phyloP scores from a whole-genome alignment of 2,797 vertebrate species.

The Notolabrus celidotus region DNA sequence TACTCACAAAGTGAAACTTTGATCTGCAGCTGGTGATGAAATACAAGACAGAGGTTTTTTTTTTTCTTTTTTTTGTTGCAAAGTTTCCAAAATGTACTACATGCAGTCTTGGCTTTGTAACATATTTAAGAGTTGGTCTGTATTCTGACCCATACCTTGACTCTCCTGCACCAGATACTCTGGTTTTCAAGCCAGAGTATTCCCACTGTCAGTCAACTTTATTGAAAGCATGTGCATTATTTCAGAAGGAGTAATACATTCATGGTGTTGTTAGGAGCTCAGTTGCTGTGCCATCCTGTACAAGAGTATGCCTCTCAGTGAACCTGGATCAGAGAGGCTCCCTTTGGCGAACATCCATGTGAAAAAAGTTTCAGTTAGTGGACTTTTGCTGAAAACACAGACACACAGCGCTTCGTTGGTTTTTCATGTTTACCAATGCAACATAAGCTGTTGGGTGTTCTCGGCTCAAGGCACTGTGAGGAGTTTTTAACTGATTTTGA shows the following conservation, averaged over 20 bases:
- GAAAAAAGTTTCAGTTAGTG: constrained; percentile 24
- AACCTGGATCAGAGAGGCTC: not conserved
- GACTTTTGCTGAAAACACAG: too few species aligned
- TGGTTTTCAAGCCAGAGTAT: not conserved
- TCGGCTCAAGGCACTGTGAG: too few species aligned
- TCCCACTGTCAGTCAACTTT: constrained; percentile 25
- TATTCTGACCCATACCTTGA: not conserved
- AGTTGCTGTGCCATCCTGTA: constrained; percentile 1
- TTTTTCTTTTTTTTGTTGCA: too few species aligned
- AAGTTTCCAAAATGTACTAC: not conserved
- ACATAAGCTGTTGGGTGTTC: too few species aligned
- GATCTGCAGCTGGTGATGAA: constrained; percentile 4
- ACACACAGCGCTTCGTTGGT: too few species aligned
- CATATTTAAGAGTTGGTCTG: not conserved
- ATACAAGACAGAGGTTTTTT: not conserved
- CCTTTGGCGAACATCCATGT: too few species aligned
- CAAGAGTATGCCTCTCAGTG: not conserved
- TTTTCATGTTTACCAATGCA: too few species aligned
- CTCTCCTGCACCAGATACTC: not conserved
- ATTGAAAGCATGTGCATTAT: constrained; percentile 33
- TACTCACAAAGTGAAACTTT: not conserved
- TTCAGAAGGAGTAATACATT: constrained; percentile 10
- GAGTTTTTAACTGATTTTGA: too few species aligned
- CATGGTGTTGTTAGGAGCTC: constrained; percentile 5
- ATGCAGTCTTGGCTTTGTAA: not conserved